These are phyloP conservation scores for Syngnathoides biaculeatus DNA, from an alignment of 2,113 vertebrate species.

Conservation along the genomic window DNA sequence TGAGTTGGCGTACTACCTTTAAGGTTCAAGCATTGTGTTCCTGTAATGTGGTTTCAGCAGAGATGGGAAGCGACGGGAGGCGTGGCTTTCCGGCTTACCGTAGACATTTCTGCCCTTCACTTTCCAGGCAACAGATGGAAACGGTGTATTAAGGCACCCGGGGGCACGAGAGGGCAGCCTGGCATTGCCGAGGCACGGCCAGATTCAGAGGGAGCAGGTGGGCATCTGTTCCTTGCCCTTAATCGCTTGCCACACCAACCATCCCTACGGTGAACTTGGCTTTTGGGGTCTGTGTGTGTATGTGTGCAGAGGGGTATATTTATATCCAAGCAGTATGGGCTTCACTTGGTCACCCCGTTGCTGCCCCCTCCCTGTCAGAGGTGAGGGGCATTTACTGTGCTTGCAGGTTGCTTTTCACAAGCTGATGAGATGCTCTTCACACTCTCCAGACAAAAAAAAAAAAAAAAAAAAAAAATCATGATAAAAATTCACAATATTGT, in stretches of 20 bases:
- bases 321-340: slow-evolving; percentile 46
- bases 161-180: slow-evolving; percentile 69
- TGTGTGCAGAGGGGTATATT: slow-evolving; percentile 42
- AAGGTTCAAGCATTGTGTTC: slow-evolving; percentile 44
- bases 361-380: slow-evolving; percentile 32
- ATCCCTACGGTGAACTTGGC: slow-evolving; percentile 66
- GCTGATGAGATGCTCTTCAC: slow-evolving; percentile 8
- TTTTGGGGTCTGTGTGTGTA: slow-evolving; percentile 38
- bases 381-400: slow-evolving; percentile 32
- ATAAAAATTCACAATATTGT: background rate
- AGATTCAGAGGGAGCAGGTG: slow-evolving; percentile 76
- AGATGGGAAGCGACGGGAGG: slow-evolving; percentile 26
- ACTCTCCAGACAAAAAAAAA: background rate
- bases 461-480: background rate
- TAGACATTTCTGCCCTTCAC: slow-evolving; percentile 71
- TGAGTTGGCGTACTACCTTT: slow-evolving; percentile 30
- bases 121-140: slow-evolving; percentile 80
- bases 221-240: slow-evolving; percentile 78
- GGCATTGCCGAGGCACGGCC: slow-evolving; percentile 68
- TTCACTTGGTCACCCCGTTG: slow-evolving; percentile 36
- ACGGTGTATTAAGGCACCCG: slow-evolving; percentile 75
- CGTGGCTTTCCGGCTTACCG: slow-evolving; percentile 20
- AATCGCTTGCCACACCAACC: slow-evolving; percentile 68
- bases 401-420: slow-evolving; percentile 29
- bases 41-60: slow-evolving; percentile 35